Percentiles rank a stretch among this genome's conserved stretches.
Conservation (phyloP, 2,113 vertebrate genomes). For the Ploceus nigricollis region DNA sequence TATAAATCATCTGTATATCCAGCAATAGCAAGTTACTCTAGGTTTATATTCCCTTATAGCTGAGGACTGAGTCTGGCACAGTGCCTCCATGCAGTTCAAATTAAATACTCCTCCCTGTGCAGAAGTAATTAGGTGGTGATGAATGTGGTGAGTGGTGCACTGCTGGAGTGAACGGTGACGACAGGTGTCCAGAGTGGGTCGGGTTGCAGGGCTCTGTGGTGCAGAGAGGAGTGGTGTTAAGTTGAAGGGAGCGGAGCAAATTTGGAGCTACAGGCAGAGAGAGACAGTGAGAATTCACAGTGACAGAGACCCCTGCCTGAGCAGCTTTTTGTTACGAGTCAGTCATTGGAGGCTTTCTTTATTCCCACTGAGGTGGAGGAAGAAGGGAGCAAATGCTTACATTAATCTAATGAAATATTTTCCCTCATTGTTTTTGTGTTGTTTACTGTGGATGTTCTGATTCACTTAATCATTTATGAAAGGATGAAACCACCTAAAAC, state of each 20-base stretch:
- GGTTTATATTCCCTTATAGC: neutral
- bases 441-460: neutral
- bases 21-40: neutral
- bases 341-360: neutral
- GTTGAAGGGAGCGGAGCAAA: neutral
- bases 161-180: neutral
- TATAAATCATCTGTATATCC: neutral
- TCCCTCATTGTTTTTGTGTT: neutral
- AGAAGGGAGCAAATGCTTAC: neutral
- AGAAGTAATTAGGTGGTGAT: neutral
- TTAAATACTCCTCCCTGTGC: neutral
- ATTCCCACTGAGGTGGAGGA: neutral
- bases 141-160: neutral
- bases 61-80: neutral
- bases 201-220: neutral
- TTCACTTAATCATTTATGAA: neutral
- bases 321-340: neutral
- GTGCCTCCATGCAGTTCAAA: neutral
- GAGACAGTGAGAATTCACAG: neutral
- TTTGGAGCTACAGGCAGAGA: neutral
- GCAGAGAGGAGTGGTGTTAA: neutral
- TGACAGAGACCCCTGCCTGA: neutral
- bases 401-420: neutral
- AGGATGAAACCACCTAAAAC: neutral
- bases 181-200: neutral